phyloP scores from a whole-genome alignment of 2,888 invertebrate genomes.

The Galerucella nymphaeae region DNA sequence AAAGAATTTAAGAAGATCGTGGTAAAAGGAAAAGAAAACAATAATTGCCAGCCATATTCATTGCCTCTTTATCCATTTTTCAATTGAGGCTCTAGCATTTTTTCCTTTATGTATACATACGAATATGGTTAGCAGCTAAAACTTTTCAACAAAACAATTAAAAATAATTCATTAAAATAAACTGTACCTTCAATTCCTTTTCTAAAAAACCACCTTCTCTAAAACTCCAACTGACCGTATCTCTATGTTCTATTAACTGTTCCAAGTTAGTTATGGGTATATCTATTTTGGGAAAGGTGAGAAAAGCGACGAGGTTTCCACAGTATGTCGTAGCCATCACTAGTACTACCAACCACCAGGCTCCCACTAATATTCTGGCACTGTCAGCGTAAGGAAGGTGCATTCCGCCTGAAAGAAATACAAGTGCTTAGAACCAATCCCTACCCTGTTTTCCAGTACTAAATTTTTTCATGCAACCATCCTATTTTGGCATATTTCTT shows the following conservation, averaged over 20 bases:
- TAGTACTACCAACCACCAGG: slow-evolving; percentile 93
- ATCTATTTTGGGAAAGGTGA: slow-evolving; percentile 89
- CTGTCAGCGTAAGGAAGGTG: slow-evolving; percentile 87
- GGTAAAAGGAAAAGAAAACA: too few relatives aligned
- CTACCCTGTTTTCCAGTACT: too few relatives aligned
- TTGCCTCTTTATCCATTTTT: too few relatives aligned
- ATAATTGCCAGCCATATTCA: too few relatives aligned
- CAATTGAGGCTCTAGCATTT: too few relatives aligned
- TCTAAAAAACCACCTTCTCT: slow-evolving; percentile 81
- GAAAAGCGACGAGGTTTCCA: slow-evolving; percentile 91
- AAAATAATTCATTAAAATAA: too few relatives aligned
- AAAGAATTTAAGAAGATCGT: too few relatives aligned
- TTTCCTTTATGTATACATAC: too few relatives aligned
- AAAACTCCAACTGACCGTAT: slow-evolving; percentile 80
- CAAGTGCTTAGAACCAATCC: not conserved
- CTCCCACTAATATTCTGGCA: slow-evolving; percentile 84
- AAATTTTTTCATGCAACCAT: too few relatives aligned
- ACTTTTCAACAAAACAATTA: too few relatives aligned
- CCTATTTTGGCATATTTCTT: too few relatives aligned
- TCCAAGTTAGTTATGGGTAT: slow-evolving; percentile 75
- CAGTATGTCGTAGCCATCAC: slow-evolving; percentile 92
- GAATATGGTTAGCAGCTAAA: too few relatives aligned
- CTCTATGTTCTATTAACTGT: slow-evolving; percentile 71
- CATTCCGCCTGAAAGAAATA: slow-evolving; percentile 77
- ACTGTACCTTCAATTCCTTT: slow-evolving; percentile 68